Conservation (phyloP, 2,888 invertebrate genomes). For the Fissipunctia ypsillon region DNA sequence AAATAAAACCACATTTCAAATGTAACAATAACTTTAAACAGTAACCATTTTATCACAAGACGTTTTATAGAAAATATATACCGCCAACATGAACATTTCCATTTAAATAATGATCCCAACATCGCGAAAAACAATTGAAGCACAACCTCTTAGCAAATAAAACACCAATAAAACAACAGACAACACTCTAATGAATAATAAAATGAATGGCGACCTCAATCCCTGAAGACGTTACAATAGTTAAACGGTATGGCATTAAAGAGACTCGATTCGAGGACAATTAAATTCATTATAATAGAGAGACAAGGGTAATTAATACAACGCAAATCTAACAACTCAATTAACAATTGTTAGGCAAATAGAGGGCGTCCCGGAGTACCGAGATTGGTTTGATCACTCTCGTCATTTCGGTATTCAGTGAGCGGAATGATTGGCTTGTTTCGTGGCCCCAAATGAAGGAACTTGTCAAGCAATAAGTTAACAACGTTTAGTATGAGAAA, state of each 20-base stretch:
- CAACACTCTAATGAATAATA: constrained; percentile 44
- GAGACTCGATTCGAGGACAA: constrained; percentile 49
- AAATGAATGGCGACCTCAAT: constrained; percentile 45
- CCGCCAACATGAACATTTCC: constrained; percentile 7
- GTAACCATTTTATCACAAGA: constrained; percentile 10
- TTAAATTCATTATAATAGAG: constrained; percentile 59
- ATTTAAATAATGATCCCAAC: constrained; percentile 21
- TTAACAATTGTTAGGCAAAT: constrained; percentile 61
- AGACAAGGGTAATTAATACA: constrained; percentile 60
- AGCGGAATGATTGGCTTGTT: constrained; percentile 35
- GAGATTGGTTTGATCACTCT: constrained; percentile 49
- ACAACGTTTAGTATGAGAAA: constrained; percentile 43
- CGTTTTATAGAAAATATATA: constrained; percentile 7
- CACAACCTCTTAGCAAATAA: constrained; percentile 39
- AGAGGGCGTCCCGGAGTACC: constrained; percentile 39
- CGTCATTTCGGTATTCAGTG: constrained; percentile 35
- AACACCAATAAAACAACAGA: constrained; percentile 52
- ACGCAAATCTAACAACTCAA: constrained; percentile 60
- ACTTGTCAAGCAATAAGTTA: constrained; percentile 52
- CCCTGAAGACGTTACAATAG: constrained; percentile 49
- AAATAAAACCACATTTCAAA: constrained; percentile 3
- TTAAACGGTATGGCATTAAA: constrained; percentile 48
- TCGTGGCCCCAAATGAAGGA: constrained; percentile 36
- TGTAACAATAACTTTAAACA: neutral
- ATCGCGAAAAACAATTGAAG: constrained; percentile 29